A percentile compares a stretch with the other conserved stretches of the same genome.
Conservation (phyloP, 53 echinoderm and acorn worm genomes). For the Pentamera pediparva region DNA sequence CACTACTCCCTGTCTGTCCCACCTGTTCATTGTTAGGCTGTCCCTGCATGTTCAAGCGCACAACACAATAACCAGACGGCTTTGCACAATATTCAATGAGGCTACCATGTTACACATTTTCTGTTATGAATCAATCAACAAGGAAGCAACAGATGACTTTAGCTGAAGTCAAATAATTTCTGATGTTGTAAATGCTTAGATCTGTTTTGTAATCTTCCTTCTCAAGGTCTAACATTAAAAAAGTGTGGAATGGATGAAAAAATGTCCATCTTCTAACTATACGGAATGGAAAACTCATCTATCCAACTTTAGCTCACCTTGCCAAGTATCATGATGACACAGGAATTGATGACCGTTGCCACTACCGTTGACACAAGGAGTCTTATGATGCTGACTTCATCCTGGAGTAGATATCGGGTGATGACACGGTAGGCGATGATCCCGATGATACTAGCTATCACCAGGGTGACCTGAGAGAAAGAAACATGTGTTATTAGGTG, state of each 20-base stretch:
- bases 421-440: constrained; percentile 87
- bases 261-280: neutral
- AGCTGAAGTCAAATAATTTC: neutral
- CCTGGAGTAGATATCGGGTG: constrained; percentile 39
- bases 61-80: too few species aligned
- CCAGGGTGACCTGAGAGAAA: constrained; percentile 58
- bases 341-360: constrained; percentile 72
- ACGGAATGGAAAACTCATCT: too few species aligned
- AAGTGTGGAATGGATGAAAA: neutral
- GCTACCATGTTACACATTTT: neutral
- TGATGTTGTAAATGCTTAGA: neutral
- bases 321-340: constrained; percentile 90
- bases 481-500: too few species aligned
- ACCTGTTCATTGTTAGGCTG: too few species aligned
- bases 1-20: too few species aligned
- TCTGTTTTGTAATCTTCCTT: neutral
- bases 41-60: too few species aligned
- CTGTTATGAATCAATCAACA: neutral
- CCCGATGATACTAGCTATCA: constrained; percentile 75
- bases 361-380: constrained; percentile 57
- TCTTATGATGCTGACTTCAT: constrained; percentile 40
- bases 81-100: too few species aligned
- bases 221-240: neutral
- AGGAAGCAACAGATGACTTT: neutral
- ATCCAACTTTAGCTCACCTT: constrained; percentile 55